Evolutionary conservation across 2,113 vertebrate genomes (phyloP), one percentile per base, ranked within the genome.

Genomic region (Grammomys dolichurus): DNA sequence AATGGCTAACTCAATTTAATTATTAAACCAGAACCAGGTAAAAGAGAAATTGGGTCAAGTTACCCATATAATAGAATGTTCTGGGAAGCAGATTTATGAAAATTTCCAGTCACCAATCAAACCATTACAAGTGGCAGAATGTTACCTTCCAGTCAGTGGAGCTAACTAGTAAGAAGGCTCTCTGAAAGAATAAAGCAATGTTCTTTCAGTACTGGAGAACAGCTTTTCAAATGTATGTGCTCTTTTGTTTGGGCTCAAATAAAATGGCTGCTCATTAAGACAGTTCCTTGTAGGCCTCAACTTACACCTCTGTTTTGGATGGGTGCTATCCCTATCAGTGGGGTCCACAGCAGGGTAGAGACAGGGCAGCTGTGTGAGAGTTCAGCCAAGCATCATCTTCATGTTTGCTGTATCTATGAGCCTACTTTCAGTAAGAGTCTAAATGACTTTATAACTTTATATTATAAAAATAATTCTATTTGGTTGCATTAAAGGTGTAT

Each of bases 21-120:
- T 4, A 95, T 90, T 90, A 95, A 95, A 54, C 94, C 75, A 8
- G 33, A 92, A 92, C 91, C 20, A 48, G 88, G 54, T 87, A 40
- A 93, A 89, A 97, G 0, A 43, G 56, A 36, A 48, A 60, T 88
- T 76, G 77, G 36, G 82, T 82, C 46, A 80, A 40, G 85, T 13
- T 17, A 93, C 90, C 28, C 86, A 3, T 2, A 1, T 4, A 1
- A 81, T 36, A 94, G 78, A 87, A 63, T 9, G 40, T 51, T 86
- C 48, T 26, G 90, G 73, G 95, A 63, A 56, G 40, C 67, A 70
- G 60, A 65, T 22, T 58, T 76, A 73, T 22, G 69, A n/a, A 73
- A 40, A 78, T n/a, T 20, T 60, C 85, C 54, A 46, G 56, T 51
- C 73, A 17, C 40, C 3, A 43, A 36, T 69, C 89, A 65, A 73